These are phyloP conservation scores for Ceratina calcarata DNA, from an alignment of 1,140 invertebrate species.

Conservation along the genomic window DNA sequence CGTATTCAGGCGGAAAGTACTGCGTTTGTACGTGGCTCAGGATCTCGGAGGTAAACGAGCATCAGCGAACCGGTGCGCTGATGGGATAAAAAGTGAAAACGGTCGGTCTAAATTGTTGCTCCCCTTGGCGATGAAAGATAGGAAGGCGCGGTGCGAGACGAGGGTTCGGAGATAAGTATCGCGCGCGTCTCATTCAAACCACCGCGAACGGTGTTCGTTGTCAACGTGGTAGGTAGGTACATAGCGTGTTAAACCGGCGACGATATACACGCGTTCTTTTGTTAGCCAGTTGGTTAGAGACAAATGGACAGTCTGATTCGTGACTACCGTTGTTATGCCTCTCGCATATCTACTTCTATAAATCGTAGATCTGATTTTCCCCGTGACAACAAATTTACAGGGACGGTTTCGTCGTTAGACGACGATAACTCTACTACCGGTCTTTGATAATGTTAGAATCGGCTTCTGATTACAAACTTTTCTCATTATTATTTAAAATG, in stretches of 20 bases:
- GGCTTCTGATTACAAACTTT: no score
- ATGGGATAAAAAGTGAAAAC: constrained; percentile 45
- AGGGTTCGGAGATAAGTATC: constrained; percentile 66
- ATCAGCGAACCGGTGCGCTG: background rate
- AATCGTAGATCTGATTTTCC: no score
- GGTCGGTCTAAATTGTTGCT: constrained; percentile 61
- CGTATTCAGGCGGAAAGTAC: no score
- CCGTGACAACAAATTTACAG: no score
- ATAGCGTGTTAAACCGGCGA: constrained; percentile 54
- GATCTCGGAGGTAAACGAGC: background rate
- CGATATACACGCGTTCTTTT: constrained; percentile 67
- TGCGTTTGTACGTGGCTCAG: background rate
- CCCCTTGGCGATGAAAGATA: constrained; percentile 58
- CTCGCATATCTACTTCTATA: background rate
- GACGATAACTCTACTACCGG: no score
- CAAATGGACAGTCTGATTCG: constrained; percentile 62
- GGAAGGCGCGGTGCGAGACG: constrained; percentile 46
- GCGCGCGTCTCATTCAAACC: constrained; percentile 57
- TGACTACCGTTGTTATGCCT: constrained; percentile 51
- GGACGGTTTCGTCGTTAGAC: no score
- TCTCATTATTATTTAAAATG: no score
- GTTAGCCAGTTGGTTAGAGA: constrained; percentile 57
- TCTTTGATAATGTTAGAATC: no score
- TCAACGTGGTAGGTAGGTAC: constrained; percentile 63
- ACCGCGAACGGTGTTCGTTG: constrained; percentile 59